Base-by-base conservation (phyloP, 2,888 invertebrate species). In the Heterodera filipjevi region DNA sequence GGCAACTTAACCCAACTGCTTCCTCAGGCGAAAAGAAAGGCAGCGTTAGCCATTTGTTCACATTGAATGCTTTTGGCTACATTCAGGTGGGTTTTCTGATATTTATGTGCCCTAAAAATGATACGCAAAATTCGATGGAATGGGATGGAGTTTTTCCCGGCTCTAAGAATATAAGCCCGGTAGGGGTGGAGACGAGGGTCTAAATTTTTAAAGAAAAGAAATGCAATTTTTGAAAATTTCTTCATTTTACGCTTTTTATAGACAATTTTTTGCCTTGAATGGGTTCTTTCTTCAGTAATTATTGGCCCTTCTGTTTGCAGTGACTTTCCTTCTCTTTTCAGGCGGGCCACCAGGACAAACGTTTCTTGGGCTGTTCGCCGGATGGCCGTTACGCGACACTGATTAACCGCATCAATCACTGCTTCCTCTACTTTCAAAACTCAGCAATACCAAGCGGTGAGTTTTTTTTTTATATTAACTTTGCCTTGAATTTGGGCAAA, bases 61-160 rank as follows among this genome's bases (percentile, higher is more conserved):
- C 85, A 27, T 77, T 85, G 16, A 76, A 83, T 32, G 85, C 85
- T 0, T 85, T 85, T 71, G 85, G 85, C 44, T 85, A 83, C 53
- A 82, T 85, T 66, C 85, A 85, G 77, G 84, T 82, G n/a, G 39
- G 5, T 6, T 0, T n/a, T n/a, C 14, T 32, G 14, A n/a, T n/a
- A n/a, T n/a, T n/a, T n/a, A n/a, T n/a, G n/a, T n/a, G n/a, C n/a
- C n/a, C n/a, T n/a, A n/a, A n/a, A n/a, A n/a, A n/a, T n/a, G n/a
- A n/a, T n/a, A n/a, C n/a, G n/a, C n/a, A n/a, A n/a, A n/a, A n/a
- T n/a, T n/a, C n/a, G n/a, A n/a, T n/a, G n/a, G n/a, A n/a, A n/a
- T n/a, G n/a, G n/a, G n/a, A n/a, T n/a, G n/a, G n/a, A n/a, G n/a
- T n/a, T n/a, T n/a, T n/a, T n/a, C n/a, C n/a, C n/a, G n/a, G n/a